phyloP scores from a whole-genome alignment of 2,797 vertebrate genomes.

The Buceros bicornis region DNA sequence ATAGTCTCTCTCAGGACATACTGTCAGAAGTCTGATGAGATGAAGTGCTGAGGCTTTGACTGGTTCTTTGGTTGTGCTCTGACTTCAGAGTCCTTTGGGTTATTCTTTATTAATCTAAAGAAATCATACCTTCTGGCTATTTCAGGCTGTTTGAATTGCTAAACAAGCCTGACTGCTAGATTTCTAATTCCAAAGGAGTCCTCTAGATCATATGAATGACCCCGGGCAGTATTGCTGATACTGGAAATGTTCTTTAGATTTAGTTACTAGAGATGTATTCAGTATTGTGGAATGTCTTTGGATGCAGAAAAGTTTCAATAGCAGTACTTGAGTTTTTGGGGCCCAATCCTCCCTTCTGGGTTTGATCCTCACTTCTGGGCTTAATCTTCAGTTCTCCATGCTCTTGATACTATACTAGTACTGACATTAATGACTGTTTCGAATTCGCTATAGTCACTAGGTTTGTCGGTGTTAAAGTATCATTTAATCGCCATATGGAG shows the following conservation, averaged over 20 bases:
- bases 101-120: conserved; percentile 80
- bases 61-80: conserved; percentile 67
- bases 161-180: conserved; percentile 58
- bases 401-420: background rate
- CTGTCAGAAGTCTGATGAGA: conserved; percentile 74
- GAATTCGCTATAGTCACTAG: background rate
- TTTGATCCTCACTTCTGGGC: background rate
- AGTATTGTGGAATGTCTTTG: background rate
- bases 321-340: background rate
- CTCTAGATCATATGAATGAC: conserved; percentile 34
- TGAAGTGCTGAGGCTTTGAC: conserved; percentile 51
- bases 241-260: conserved; percentile 5
- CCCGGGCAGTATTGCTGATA: conserved; percentile 5
- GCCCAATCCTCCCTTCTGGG: background rate
- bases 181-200: conserved; percentile 45
- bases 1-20: conserved; percentile 61
- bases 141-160: conserved; percentile 72
- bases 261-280: background rate
- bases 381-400: background rate
- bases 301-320: background rate
- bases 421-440: background rate
- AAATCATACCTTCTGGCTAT: conserved; percentile 77
- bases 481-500: background rate
- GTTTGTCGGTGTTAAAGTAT: background rate
- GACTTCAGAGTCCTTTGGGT: conserved; percentile 72